A percentile compares a stretch with the other conserved stretches of the same genome.
These are phyloP conservation scores for Punctoribates punctum DNA, from an alignment of 2,888 invertebrate genomes.

Conservation along the genomic window DNA sequence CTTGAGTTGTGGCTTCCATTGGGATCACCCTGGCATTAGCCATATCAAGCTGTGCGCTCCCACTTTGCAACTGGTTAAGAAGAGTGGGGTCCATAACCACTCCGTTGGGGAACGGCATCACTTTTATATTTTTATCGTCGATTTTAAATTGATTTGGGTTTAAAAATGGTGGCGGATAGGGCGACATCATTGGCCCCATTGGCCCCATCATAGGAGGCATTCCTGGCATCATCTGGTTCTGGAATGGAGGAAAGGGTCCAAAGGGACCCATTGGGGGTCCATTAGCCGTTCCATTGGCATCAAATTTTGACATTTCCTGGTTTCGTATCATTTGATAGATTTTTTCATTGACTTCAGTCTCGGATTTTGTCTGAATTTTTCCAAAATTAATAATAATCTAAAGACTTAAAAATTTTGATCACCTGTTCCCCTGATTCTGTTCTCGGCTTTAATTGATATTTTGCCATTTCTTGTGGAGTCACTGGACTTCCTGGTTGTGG, in stretches of 20 bases:
- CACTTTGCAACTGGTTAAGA: not conserved
- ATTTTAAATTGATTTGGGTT: not conserved
- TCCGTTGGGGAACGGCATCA: not conserved
- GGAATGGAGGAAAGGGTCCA: too few species aligned
- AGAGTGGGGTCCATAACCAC: not conserved
- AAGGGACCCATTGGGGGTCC: not conserved
- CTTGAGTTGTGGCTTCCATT: not conserved
- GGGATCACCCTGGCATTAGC: not conserved
- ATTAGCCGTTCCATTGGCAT: too few species aligned
- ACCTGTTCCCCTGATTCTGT: not conserved
- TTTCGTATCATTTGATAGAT: too few species aligned
- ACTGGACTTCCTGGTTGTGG: not conserved
- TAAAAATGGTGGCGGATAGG: not conserved
- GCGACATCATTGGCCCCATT: not conserved
- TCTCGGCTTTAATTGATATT: too few species aligned
- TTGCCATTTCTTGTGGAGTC: not conserved
- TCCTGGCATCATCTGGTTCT: not conserved
- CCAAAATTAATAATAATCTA: too few species aligned
- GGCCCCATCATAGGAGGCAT: not conserved
- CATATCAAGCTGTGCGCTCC: slow-evolving; percentile 7
- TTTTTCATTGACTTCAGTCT: too few species aligned
- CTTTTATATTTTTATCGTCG: not conserved
- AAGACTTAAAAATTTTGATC: not conserved
- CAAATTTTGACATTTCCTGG: too few species aligned
- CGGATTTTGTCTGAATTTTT: too few species aligned